Conservation (phyloP, 2,113 vertebrate genomes). For the Ophthalmolycus amberensis region DNA sequence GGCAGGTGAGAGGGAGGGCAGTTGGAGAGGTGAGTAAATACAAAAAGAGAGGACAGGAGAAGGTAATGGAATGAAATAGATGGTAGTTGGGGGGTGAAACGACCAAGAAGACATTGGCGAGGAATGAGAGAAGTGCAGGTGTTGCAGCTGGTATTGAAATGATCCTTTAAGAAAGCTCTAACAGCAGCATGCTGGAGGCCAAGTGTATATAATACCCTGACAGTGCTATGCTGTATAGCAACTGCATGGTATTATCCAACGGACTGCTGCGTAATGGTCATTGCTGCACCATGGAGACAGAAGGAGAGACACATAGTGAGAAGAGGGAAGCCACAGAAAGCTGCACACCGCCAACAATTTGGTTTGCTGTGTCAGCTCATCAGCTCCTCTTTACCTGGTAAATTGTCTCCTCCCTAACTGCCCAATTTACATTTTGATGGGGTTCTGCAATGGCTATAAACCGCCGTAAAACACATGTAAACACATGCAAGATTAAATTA, state of each 20-base stretch:
- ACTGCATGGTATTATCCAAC: slow-evolving; percentile 35
- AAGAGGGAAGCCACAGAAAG: slow-evolving; percentile 34
- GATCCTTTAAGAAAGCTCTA: slow-evolving; percentile 43
- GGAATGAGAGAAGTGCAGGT: slow-evolving; percentile 42
- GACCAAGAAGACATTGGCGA: slow-evolving; percentile 1
- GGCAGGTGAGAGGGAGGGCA: slow-evolving; percentile 39
- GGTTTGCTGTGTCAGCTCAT: slow-evolving; percentile 65
- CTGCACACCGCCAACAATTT: slow-evolving; percentile 23
- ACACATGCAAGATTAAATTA: slow-evolving; percentile 47
- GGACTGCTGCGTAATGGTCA: slow-evolving; percentile 53
- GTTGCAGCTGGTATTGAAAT: slow-evolving; percentile 36
- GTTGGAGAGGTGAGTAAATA: slow-evolving; percentile 48
- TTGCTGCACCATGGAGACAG: slow-evolving; percentile 49
- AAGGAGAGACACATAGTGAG: slow-evolving; percentile 17
- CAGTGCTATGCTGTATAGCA: slow-evolving; percentile 38
- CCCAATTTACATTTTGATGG: slow-evolving; percentile 71
- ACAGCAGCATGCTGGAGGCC: slow-evolving; percentile 52
- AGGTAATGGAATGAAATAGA: slow-evolving; percentile 48
- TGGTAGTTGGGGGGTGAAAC: not conserved
- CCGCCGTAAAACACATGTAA: slow-evolving; percentile 62
- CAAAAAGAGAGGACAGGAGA: slow-evolving; percentile 35
- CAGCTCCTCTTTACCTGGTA: slow-evolving; percentile 50
- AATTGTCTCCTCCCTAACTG: slow-evolving; percentile 26
- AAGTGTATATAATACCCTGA: slow-evolving; percentile 44
- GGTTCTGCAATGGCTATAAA: slow-evolving; percentile 38